phyloP scores from a whole-genome alignment of 2,113 vertebrate genomes.

The Pampusana beccarii region DNA sequence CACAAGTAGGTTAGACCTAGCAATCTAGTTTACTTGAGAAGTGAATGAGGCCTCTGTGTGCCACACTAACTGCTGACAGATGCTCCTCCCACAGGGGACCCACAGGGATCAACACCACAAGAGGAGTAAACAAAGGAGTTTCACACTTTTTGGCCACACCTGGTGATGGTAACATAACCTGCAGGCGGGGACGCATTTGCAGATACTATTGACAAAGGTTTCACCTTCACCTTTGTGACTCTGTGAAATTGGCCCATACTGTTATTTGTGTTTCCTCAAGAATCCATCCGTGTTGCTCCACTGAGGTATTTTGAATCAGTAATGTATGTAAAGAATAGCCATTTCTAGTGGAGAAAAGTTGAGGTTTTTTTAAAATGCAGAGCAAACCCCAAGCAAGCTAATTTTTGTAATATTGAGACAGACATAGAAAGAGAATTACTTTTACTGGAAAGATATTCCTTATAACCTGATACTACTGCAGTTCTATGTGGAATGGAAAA shows the following conservation, averaged over 20 bases:
- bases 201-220: neutral
- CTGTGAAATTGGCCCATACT: neutral
- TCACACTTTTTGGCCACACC: neutral
- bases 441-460: neutral
- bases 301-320: neutral
- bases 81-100: accelerated
- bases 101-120: neutral
- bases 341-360: neutral
- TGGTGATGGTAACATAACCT: neutral
- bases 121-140: neutral
- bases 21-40: neutral
- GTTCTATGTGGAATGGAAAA: neutral
- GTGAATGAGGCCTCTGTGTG: neutral
- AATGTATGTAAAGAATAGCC: neutral
- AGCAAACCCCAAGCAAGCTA: neutral
- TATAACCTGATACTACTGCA: neutral
- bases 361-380: neutral
- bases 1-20: neutral
- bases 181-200: neutral
- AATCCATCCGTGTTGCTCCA: neutral
- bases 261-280: neutral
- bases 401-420: neutral
- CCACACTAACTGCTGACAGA: neutral
- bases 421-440: neutral
- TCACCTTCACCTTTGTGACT: neutral